Percentiles rank a stretch among this genome's conserved stretches.
phyloP scores from a whole-genome alignment of 2,797 vertebrate genomes.

The Acipenser ruthenus region DNA sequence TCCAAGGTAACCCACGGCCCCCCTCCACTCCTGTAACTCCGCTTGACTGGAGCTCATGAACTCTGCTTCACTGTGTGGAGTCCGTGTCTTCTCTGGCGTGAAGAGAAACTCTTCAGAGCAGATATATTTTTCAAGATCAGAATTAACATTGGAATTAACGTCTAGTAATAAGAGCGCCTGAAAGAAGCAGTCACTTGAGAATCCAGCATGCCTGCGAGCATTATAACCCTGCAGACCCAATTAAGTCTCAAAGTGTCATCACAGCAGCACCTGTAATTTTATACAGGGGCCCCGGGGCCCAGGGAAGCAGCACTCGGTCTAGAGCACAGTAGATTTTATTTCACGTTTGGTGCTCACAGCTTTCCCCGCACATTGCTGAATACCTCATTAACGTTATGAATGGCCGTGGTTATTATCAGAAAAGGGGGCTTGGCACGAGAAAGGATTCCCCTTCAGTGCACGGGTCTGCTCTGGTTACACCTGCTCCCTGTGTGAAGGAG shows the following conservation, averaged over 20 bases:
- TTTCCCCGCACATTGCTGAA: slow-evolving; percentile 28
- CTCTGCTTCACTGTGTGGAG: too few relatives aligned
- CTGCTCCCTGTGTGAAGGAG: slow-evolving; percentile 12
- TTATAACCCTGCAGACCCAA: neutral
- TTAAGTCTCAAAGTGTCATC: neutral
- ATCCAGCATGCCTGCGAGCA: too few relatives aligned
- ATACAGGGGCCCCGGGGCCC: slow-evolving; percentile 27
- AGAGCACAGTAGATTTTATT: slow-evolving; percentile 30
- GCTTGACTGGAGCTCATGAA: too few relatives aligned
- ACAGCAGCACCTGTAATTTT: slow-evolving; percentile 27
- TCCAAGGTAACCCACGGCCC: too few relatives aligned
- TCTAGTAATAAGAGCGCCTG: too few relatives aligned
- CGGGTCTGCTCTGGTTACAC: slow-evolving; percentile 20
- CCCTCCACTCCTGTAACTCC: too few relatives aligned
- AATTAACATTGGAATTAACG: too few relatives aligned
- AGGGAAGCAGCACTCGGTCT: slow-evolving; percentile 23
- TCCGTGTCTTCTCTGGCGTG: too few relatives aligned
- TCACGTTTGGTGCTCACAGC: slow-evolving; percentile 18
- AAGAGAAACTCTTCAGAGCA: too few relatives aligned
- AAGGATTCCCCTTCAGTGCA: slow-evolving; percentile 15
- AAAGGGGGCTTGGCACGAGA: slow-evolving; percentile 16
- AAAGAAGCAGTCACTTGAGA: too few relatives aligned
- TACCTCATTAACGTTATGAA: slow-evolving; percentile 26
- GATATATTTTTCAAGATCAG: too few relatives aligned
- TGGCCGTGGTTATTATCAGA: slow-evolving; percentile 27